Conservation (phyloP, 2,797 vertebrate species). For the Siniperca undulata region DNA sequence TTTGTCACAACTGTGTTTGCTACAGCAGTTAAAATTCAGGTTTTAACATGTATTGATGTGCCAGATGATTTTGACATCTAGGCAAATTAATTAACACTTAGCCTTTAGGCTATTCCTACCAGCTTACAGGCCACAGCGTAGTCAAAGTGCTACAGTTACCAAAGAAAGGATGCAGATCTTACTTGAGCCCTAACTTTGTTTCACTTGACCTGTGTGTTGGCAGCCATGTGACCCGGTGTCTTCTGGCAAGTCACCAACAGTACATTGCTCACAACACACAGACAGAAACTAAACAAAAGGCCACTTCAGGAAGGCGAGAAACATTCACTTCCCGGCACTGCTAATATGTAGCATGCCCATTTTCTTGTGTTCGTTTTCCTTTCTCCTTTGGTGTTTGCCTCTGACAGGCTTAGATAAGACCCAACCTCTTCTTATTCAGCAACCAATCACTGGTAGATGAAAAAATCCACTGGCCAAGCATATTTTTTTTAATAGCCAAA, state of each 20-base stretch:
- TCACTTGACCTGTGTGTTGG: background rate
- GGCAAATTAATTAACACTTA: background rate
- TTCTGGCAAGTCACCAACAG: background rate
- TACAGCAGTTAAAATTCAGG: background rate
- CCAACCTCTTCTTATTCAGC: background rate
- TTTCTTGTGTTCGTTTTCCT: too few relatives aligned
- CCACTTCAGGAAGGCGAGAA: too few relatives aligned
- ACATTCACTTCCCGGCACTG: background rate
- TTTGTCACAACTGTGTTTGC: background rate
- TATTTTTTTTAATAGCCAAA: too few relatives aligned
- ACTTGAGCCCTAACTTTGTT: background rate
- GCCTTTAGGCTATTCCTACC: background rate
- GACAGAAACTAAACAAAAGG: too few relatives aligned
- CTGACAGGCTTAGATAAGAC: background rate
- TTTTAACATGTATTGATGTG: background rate
- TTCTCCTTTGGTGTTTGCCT: background rate
- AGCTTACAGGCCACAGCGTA: too few relatives aligned
- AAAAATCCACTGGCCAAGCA: too few relatives aligned
- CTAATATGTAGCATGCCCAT: background rate
- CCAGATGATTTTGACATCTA: background rate
- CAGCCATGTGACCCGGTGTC: background rate
- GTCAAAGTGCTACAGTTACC: background rate
- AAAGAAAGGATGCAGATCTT: background rate
- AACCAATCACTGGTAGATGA: background rate
- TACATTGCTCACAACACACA: background rate